These are phyloP conservation scores for Dendrolimus kikuchii DNA, from an alignment of 1,140 invertebrate species.

Conservation along the genomic window DNA sequence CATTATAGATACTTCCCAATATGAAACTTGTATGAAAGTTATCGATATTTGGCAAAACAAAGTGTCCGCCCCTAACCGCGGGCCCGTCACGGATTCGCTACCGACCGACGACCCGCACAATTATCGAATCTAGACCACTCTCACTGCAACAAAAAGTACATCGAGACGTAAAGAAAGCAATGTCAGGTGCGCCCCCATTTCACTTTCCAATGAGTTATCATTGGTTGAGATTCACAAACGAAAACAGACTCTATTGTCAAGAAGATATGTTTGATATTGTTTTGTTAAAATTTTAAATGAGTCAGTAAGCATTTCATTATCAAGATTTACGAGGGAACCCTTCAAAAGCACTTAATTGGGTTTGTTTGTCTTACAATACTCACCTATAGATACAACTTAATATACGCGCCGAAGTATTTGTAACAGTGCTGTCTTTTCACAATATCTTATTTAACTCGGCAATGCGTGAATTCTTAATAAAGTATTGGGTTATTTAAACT, in stretches of 20 bases:
- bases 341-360: slow-evolving; percentile 58
- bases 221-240: slow-evolving; percentile 13
- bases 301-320: slow-evolving; percentile 52
- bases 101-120: slow-evolving; percentile 61
- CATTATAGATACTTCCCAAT: too few species aligned
- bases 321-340: slow-evolving; percentile 62
- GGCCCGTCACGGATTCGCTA: slow-evolving; percentile 41
- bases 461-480: too few species aligned
- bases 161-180: slow-evolving; percentile 62
- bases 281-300: slow-evolving; percentile 11
- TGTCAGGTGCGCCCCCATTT: slow-evolving; percentile 67
- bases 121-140: slow-evolving; percentile 68
- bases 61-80: slow-evolving; percentile 10
- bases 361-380: slow-evolving; percentile 28
- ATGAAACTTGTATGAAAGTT: too few species aligned
- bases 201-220: slow-evolving; percentile 66
- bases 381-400: too few species aligned
- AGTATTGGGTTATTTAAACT: too few species aligned
- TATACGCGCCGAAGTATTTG: too few species aligned
- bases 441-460: too few species aligned
- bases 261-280: slow-evolving; percentile 16
- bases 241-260: slow-evolving; percentile 25
- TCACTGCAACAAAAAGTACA: slow-evolving; percentile 69
- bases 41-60: too few species aligned
- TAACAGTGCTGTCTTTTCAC: too few species aligned